Evolutionary conservation across 2,888 invertebrate genomes (phyloP), one percentile per base, ranked within the genome.

Genomic region (Apamea epomidion): DNA sequence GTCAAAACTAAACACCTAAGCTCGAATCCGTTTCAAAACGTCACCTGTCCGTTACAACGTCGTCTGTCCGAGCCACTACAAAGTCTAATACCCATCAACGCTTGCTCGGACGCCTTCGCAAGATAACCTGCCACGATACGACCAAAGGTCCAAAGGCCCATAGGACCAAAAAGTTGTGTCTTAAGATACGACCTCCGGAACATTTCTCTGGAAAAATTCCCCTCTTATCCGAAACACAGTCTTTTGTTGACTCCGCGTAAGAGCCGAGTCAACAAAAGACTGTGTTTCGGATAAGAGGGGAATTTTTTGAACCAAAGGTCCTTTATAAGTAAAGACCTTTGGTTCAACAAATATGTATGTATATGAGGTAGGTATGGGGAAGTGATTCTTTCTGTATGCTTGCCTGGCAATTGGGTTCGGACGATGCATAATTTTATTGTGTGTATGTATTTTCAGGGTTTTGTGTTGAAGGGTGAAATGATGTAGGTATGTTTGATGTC

Each of bases 81-180:
- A 76, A 67, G 45, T 67, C 37, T 81, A 76, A 83, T 79, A 69
- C 60, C 73, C 70, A 80, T 79, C 77, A 76, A 77, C 82, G 29
- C 79, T 58, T 74, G 54, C 65, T 64, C 73, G 60, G 42, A 89
- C 89, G 73, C 89, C 83, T 84, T 73, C 51, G 51, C 32, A 37
- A 82, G 87, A 85, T 89, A 83, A 80, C 74, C 84, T 85, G 80
- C 68, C 76, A 74, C 37, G 81, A 88, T 88, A 87, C 65, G 74
- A 54, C 70, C 18, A 65, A 78, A 83, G 65, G 51, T 42, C 64
- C 45, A 70, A 78, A 82, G 60, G 32, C 42, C 65, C 32, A 68
- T 75, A 86, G 81, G 65, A 70, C 69, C 62, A 62, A 54, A 81
- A 69, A 74, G 18, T 5, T 70, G 60, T 77, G 65, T 77, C 69